Base-by-base conservation (phyloP, 1,140 invertebrate genomes). In the Drosophila parabipectinata region DNA sequence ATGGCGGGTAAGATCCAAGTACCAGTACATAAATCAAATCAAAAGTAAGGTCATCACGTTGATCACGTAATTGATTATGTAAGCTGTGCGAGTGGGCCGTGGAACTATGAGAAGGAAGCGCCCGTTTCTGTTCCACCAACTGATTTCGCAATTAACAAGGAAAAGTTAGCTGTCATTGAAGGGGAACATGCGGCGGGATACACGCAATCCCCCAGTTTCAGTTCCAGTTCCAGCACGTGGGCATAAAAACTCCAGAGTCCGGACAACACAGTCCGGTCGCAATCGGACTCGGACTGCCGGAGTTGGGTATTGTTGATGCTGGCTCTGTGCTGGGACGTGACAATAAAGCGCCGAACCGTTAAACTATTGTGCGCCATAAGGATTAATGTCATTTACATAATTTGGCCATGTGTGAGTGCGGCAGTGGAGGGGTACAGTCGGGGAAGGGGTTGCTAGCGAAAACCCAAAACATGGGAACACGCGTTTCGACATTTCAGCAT, bases 341-440 rank as follows among this genome's bases (percentile, higher is more conserved):
- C 82, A 87, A 87, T 87, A 87, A 88, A 82, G 82, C 82, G 82
- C 62, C 71, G 82, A 82, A 82, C 69, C 82, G 82, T 87, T 87
- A 79, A 87, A 87, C 82, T 87, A 87, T 87, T 87, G 83, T 87
- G 83, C 77, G 80, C 71, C 75, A 88, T 87, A 88, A 88, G 82
- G 83, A 87, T 87, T 87, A 87, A 87, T 87, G 82, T 68, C 82
- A 87, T 87, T 87, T 87, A 87, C 82, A 87, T 87, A 87, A 87
- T 87, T 87, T 78, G 62, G 66, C 69, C 83, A 79, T 54, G 63
- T 51, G 69, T 51, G 67, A 48, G 58, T 41, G 59, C 1, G 34
- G 8, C 9, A 26, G 32, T 12, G 9, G 5, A 9, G 26, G n/a
- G 34, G 12, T 4, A 0, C 24, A 14, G 21, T 28, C 7, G n/a